Percentiles rank a stretch among this genome's conserved stretches.
These are phyloP conservation scores for Andrena flavipes DNA, from an alignment of 2,888 invertebrate genomes.

Conservation along the genomic window DNA sequence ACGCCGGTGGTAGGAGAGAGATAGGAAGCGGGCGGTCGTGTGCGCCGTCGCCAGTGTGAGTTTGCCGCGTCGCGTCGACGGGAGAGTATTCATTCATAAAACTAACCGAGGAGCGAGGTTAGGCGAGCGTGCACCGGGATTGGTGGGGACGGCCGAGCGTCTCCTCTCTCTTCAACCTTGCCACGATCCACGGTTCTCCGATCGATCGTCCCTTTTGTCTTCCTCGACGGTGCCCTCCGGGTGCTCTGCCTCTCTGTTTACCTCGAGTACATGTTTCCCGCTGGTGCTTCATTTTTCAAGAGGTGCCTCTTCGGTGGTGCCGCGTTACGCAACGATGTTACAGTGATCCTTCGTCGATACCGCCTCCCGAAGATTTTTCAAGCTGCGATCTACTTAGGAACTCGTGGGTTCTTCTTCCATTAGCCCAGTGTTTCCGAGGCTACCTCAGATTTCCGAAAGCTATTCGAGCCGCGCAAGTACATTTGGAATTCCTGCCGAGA, in stretches of 20 bases:
- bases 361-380: no score
- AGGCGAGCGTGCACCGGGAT: conserved; percentile 57
- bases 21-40: conserved; percentile 46
- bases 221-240: background rate
- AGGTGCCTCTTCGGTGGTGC: no score
- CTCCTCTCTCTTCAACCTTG: conserved; percentile 24
- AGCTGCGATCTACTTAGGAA: no score
- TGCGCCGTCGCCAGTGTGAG: conserved; percentile 66
- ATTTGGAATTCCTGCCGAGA: no score
- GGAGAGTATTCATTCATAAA: conserved; percentile 86
- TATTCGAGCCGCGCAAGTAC: no score
- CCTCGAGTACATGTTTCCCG: background rate
- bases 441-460: no score
- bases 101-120: conserved; percentile 76
- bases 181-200: conserved; percentile 4
- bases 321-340: no score
- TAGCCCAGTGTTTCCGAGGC: no score
- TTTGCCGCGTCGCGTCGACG: conserved; percentile 66
- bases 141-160: conserved; percentile 60
- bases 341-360: no score
- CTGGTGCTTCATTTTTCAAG: background rate
- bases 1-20: conserved; percentile 33
- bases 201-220: conserved; percentile 33
- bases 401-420: background rate
- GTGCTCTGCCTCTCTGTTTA: background rate